Evolutionary conservation across 2,113 vertebrate genomes (phyloP), one percentile per base, ranked within the genome.

Genomic region (Lepidothrix coronata): DNA sequence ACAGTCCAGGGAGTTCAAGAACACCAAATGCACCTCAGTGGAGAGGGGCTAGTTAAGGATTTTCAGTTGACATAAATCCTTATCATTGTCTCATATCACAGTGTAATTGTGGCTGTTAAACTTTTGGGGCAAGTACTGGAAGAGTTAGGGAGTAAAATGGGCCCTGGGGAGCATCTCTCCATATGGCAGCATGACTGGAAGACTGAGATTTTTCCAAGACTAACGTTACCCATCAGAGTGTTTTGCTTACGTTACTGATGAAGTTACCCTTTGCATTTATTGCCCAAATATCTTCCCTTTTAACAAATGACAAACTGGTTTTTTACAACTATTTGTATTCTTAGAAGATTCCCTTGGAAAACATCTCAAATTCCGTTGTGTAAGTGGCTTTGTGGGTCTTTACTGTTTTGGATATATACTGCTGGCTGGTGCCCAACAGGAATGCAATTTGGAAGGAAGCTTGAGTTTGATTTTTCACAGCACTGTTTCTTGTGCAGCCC

Each of bases 391-490:
- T 71, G 72, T 24, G 58, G 33, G 16, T 79, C 84, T 95, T 83
- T 28, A 79, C 33, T 58, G 12, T 43, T 94, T 55, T 91, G 81
- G 43, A 63, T 79, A 37, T 66, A 30, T 33, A 61, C 46, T 15
- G 31, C 31, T 92, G 41, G 49, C 52, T 89, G 25, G 20, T 8
- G 6, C 41, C 66, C 18, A 43, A 4, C 9, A 44, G 70, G 59
- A 70, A n/a, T 63, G 17, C 33, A 59, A 9, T 80, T 89, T 72
- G 62, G 74, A 70, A 87, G 52, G 54, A 77, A 65, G 57, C 12
- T 81, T 70, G 62, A 49, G n/a, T 79, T 65, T 80, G 75, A 48
- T 90, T 94, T 94, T 96, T 90, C 63, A 43, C 46, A 74, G 78
- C 6, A 14, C 12, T 79, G 2, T 59, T 12, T 58, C 67, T 62